Conservation (phyloP, 2,797 vertebrate species). For the Typhlichthys subterraneus region DNA sequence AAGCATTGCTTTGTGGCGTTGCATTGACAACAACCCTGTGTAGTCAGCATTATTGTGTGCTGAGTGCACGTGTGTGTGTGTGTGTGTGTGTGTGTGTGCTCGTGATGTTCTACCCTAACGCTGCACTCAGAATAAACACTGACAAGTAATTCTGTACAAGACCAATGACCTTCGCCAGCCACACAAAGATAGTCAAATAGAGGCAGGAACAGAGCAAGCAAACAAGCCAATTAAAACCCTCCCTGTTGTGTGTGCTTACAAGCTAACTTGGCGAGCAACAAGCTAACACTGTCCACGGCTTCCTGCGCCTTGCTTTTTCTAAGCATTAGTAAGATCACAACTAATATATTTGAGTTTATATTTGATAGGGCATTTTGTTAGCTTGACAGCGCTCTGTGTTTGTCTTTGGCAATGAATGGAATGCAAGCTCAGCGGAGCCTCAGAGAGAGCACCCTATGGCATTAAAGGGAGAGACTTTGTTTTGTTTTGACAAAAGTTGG, state of each 20-base stretch:
- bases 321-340: background rate
- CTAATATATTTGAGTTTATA: no score
- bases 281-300: conserved; percentile 8
- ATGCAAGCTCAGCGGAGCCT: conserved; percentile 21
- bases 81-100: no score
- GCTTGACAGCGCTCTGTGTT: conserved; percentile 17
- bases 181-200: background rate
- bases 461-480: no score
- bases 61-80: no score
- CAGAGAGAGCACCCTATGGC: no score
- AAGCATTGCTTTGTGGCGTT: no score
- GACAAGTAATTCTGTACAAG: conserved; percentile 6
- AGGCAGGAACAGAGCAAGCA: background rate
- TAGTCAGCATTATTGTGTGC: no score
- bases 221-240: conserved; percentile 18
- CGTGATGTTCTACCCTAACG: no score
- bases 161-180: conserved; percentile 10
- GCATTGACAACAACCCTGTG: no score
- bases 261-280: no score
- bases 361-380: no score
- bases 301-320: conserved; percentile 5
- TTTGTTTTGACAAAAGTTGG: no score
- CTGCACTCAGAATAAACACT: conserved; percentile 1
- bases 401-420: conserved; percentile 42
- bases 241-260: conserved; percentile 7